Conservation (phyloP, 2,797 vertebrate species). For the Pantherophis alleghaniensis region DNA sequence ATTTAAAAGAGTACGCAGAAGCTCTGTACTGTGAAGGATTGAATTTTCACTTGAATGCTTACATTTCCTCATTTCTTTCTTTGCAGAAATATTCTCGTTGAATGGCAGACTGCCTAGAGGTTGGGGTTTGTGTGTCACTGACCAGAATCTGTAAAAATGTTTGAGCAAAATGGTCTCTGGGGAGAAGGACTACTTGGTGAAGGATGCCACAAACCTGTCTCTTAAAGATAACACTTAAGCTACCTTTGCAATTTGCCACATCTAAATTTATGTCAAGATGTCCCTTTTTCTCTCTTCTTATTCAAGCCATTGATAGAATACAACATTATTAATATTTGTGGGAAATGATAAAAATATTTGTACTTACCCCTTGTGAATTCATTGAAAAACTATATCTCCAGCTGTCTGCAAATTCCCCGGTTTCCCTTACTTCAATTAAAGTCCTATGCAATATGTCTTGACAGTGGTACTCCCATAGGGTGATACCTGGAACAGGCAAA, state of each 20-base stretch:
- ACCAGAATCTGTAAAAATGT: conserved; percentile 61
- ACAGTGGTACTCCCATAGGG: background rate
- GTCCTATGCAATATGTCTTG: background rate
- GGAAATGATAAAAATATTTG: background rate
- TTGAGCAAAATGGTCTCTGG: conserved; percentile 47
- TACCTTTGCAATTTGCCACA: background rate
- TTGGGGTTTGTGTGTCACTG: conserved; percentile 55
- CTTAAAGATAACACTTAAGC: background rate
- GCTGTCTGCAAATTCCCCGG: background rate
- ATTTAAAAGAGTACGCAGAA: conserved; percentile 80
- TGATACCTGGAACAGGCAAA: background rate
- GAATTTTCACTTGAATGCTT: conserved; percentile 83
- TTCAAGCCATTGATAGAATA: background rate
- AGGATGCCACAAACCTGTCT: background rate
- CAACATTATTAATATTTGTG: background rate
- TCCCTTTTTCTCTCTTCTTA: background rate
- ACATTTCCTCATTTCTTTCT: conserved; percentile 76
- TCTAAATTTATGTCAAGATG: background rate
- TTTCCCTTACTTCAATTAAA: background rate
- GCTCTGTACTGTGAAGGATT: conserved; percentile 83
- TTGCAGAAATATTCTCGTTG: conserved; percentile 71
- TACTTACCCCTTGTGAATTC: background rate
- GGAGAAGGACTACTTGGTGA: conserved; percentile 45
- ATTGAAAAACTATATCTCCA: background rate
- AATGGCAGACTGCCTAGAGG: conserved; percentile 63